Evolutionary conservation across 1,140 invertebrate genomes (phyloP).

Genomic region (Leptinotarsa undecemlineata): DNA sequence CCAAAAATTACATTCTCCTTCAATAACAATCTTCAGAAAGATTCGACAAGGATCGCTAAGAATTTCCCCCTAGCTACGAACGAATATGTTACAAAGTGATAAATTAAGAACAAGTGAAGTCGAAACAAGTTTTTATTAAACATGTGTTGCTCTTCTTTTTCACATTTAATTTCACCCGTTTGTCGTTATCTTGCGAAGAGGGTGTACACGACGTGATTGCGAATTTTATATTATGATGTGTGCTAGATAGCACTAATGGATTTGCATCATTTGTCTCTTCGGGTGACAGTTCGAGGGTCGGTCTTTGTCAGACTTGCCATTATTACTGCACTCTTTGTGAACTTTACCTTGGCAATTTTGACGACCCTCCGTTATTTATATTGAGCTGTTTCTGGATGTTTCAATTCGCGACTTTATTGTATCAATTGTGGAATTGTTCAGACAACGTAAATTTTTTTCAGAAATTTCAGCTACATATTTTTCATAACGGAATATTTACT

Average conservation of each 20-base stretch:
- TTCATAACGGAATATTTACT: no score
- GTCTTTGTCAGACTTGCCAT: constrained; percentile 17
- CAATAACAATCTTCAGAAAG: no score
- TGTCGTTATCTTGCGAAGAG: constrained; percentile 36
- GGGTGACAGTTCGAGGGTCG: constrained; percentile 39
- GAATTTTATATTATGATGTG: constrained; percentile 27
- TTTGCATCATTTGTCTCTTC: constrained; percentile 46
- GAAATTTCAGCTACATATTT: no score
- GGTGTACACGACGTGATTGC: constrained; percentile 32
- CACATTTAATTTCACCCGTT: constrained; percentile 32
- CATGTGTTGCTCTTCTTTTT: constrained; percentile 41
- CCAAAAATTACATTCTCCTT: no score
- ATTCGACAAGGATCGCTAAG: neutral
- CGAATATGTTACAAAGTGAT: constrained; percentile 22
- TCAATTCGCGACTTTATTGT: no score
- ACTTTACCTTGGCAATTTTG: constrained; percentile 20
- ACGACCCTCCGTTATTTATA: constrained; percentile 18
- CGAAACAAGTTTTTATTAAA: constrained; percentile 41
- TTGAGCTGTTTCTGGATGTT: no score
- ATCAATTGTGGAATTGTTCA: no score
- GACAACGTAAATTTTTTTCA: no score
- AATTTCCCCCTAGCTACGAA: neutral
- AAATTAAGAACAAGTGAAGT: constrained; percentile 24
- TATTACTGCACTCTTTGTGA: constrained; percentile 20
- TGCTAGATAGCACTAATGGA: constrained; percentile 41